These are phyloP conservation scores for Leptobrachium leishanense DNA, from an alignment of 2,113 vertebrate genomes.

Conservation along the genomic window DNA sequence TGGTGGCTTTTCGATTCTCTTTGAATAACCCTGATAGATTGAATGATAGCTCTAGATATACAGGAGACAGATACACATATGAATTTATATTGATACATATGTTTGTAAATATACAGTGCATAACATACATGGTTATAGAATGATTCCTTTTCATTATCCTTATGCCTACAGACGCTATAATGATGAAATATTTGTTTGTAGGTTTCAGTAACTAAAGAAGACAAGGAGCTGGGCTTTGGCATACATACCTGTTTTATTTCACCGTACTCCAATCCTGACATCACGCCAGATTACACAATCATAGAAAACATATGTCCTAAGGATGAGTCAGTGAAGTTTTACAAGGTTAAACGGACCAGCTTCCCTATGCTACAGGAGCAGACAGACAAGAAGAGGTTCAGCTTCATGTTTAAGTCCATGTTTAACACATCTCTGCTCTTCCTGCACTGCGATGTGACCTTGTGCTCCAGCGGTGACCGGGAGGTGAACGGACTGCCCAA, in stretches of 20 bases:
- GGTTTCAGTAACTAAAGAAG: conserved; percentile 80
- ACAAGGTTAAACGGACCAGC: conserved; percentile 62
- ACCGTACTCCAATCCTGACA: conserved; percentile 70
- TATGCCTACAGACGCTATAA: not conserved
- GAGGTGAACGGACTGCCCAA: conserved; percentile 65
- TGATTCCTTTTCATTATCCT: no score
- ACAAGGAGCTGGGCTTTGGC: conserved; percentile 84
- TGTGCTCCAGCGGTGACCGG: conserved; percentile 73
- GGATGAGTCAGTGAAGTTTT: conserved; percentile 83
- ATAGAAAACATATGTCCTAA: conserved; percentile 92
- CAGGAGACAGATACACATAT: no score
- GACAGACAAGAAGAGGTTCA: conserved; percentile 81
- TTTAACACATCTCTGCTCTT: conserved; percentile 82
- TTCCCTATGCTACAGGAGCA: conserved; percentile 62
- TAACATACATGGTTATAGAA: no score
- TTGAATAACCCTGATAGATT: no score
- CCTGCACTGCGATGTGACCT: conserved; percentile 88
- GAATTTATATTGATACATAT: no score
- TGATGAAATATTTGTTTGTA: conserved; percentile 56
- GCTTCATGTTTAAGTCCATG: conserved; percentile 83
- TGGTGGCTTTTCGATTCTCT: no score
- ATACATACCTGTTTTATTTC: conserved; percentile 89
- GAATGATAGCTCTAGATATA: no score
- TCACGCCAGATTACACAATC: conserved; percentile 76
- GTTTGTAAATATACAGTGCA: no score